Base-by-base conservation (phyloP, 2,113 vertebrate genomes). In the Ochotona curzoniae region DNA sequence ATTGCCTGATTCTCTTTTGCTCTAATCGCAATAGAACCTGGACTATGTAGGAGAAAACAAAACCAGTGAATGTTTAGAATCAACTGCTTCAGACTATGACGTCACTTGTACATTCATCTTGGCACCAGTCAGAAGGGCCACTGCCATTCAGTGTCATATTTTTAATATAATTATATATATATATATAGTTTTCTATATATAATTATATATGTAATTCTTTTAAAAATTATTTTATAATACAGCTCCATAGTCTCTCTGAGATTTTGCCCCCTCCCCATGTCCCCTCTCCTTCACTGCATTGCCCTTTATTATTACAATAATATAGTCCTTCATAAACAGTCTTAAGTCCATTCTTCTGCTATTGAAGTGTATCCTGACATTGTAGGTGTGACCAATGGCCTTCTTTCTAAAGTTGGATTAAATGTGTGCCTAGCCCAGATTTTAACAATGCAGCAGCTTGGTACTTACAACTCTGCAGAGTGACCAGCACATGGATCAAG, bases 1-100 rank as follows among this genome's bases (percentile, higher is more conserved):
- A 92, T 10, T n/a, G 78, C 35, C 32, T 57, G 63, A 35, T 92
- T 93, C 66, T 28, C 66, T 87, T 82, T 92, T 88, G 28, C 21
- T 93, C 21, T 76, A 64, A 78, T 78, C 38, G 92, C 30, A 78
- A 11, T 73, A 84, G 67, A 82, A n/a, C 73, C 80, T 64, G 35
- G 28, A 57, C 25, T 79, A 1, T 35, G 2, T 64, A 32, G 30
- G 15, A 74, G 67, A 14, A 66, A 28, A 75, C 75, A n/a, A 67
- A 20, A 57, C 14, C 54, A 71, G 35, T 76, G 9, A 61, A 76
- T 20, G 25, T 21, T 75, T 35, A 30, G 76, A 76, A 89, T 67
- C 25, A 47, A 66, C 76, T 89, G n/a, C 66, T 75, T 78, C 83
- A 60, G 70, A 91, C 44, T 61, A 9, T 66, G 60, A 3, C 8